Conservation (phyloP, 1,140 invertebrate species). For the Lepidurus apus region DNA sequence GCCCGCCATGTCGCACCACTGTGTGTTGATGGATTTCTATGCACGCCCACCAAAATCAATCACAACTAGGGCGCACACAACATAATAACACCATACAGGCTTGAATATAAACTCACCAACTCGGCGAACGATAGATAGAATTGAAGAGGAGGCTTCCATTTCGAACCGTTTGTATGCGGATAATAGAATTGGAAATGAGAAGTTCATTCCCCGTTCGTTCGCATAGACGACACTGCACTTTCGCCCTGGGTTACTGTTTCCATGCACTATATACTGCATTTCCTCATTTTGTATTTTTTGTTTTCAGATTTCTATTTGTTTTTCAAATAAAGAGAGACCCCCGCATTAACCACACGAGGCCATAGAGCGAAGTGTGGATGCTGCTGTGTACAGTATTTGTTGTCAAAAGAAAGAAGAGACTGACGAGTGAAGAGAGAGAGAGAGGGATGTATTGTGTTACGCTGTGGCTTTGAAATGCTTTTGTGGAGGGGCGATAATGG, state of each 20-base stretch:
- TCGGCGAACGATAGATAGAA: conserved; percentile 19
- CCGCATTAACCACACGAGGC: neutral
- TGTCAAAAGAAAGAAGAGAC: conserved; percentile 22
- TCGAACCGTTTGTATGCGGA: conserved; percentile 8
- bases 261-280: neutral
- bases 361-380: neutral
- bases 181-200: conserved; percentile 22
- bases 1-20: conserved; percentile 7
- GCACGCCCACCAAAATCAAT: conserved; percentile 21
- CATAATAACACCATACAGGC: conserved; percentile 10
- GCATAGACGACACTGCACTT: conserved; percentile 2
- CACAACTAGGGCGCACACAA: conserved; percentile 20
- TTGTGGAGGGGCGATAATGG: conserved; percentile 13
- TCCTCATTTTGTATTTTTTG: neutral
- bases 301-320: neutral
- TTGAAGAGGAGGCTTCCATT: conserved; percentile 21
- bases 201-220: conserved; percentile 3
- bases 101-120: conserved; percentile 14
- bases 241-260: neutral
- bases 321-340: neutral
- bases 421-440: conserved; percentile 1
- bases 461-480: conserved; percentile 21
- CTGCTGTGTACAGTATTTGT: conserved; percentile 21
- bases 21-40: conserved; percentile 1
- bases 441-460: conserved; percentile 15